A percentile compares a stretch with the other conserved stretches of the same genome.
Conservation (phyloP, 2,888 invertebrate species). For the Rotaria magnacalcarata region DNA sequence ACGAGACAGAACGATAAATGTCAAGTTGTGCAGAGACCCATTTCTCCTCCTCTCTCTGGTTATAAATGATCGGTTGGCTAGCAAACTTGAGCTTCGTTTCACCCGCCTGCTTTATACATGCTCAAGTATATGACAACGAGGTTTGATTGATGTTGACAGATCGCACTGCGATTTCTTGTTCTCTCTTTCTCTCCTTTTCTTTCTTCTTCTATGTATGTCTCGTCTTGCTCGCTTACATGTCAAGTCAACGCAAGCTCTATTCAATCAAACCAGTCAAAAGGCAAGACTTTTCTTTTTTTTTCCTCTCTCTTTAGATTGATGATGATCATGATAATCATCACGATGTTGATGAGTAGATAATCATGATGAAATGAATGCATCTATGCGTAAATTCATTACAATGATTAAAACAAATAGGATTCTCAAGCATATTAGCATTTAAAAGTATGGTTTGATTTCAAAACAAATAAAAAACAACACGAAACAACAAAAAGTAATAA, state of each 20-base stretch:
- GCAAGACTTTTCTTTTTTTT: neutral
- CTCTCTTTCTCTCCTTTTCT: neutral
- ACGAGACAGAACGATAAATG: conserved; percentile 9
- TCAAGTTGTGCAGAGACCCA: neutral
- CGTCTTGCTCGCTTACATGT: conserved; percentile 26
- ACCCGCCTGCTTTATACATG: neutral
- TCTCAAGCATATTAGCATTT: too few relatives aligned
- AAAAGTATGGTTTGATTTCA: too few relatives aligned
- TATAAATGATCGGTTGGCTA: neutral
- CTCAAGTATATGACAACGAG: neutral
- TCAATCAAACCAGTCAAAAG: conserved; percentile 17
- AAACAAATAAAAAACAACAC: too few relatives aligned
- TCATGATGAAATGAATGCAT: neutral
- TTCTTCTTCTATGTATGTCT: neutral
- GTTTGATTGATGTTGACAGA: conserved; percentile 24
- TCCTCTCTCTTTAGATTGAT: too few relatives aligned
- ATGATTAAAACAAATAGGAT: neutral
- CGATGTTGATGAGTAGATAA: neutral
- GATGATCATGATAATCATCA: too few relatives aligned
- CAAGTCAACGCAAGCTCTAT: conserved; percentile 8
- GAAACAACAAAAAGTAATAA: neutral
- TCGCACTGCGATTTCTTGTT: conserved; percentile 22
- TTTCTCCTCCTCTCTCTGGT: neutral
- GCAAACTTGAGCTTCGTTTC: neutral
- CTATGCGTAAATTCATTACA: neutral